phyloP scores from a whole-genome alignment of 2,113 vertebrate genomes.

The Burhinus bistriatus region DNA sequence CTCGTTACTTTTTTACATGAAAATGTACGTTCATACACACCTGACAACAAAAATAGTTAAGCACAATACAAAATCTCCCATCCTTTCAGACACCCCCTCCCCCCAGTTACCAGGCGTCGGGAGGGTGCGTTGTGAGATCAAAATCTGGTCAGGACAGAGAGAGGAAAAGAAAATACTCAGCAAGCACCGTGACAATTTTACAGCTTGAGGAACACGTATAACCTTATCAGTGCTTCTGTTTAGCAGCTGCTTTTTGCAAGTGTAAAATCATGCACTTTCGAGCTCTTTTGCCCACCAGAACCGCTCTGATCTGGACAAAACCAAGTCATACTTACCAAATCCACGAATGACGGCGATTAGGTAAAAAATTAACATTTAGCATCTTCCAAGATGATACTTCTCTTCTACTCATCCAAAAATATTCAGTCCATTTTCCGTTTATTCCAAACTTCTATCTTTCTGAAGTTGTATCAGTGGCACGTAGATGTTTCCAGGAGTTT shows the following conservation, averaged over 20 bases:
- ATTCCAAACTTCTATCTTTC: not conserved
- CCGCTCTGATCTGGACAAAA: not conserved
- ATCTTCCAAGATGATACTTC: constrained; percentile 28
- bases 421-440: not conserved
- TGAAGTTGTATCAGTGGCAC: not conserved
- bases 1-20: not conserved
- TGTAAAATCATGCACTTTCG: not conserved
- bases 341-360: constrained; percentile 74
- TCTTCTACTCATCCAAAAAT: not conserved
- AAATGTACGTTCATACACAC: not conserved
- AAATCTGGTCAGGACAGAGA: not conserved
- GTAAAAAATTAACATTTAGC: constrained; percentile 67
- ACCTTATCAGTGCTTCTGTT: not conserved
- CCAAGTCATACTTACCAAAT: constrained; percentile 73
- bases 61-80: not conserved
- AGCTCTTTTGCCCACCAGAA: not conserved
- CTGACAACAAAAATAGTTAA: not conserved
- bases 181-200: not conserved
- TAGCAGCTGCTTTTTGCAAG: not conserved
- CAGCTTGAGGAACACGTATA: not conserved
- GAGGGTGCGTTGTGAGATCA: not conserved
- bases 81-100: not conserved
- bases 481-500: constrained; percentile 38
- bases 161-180: not conserved
- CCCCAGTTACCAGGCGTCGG: accelerated